These are phyloP conservation scores for Ormyrus nitidulus DNA, from an alignment of 2,888 invertebrate species.

Conservation along the genomic window DNA sequence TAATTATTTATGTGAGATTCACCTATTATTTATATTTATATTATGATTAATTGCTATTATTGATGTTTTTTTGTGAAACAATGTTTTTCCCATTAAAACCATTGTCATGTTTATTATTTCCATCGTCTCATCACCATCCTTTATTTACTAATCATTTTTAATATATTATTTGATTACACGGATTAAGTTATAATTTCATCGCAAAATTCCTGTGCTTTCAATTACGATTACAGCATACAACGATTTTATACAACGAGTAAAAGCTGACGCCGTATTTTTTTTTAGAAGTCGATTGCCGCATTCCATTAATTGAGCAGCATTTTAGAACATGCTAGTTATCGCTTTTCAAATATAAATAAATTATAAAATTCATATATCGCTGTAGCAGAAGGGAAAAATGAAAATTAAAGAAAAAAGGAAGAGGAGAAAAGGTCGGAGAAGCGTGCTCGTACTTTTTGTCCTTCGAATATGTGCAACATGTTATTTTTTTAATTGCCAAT, in stretches of 20 bases:
- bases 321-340: slow-evolving; percentile 19
- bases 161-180: slow-evolving; percentile 56
- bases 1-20: slow-evolving; percentile 33
- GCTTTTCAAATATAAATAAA: slow-evolving; percentile 22
- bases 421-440: slow-evolving; percentile 13
- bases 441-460: slow-evolving; percentile 38
- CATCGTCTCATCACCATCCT: slow-evolving; percentile 48
- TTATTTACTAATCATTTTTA: slow-evolving; percentile 46
- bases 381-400: background rate
- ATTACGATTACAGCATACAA: slow-evolving; percentile 65
- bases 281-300: slow-evolving; percentile 43
- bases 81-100: slow-evolving; percentile 54
- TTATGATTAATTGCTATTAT: slow-evolving; percentile 55
- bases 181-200: slow-evolving; percentile 23
- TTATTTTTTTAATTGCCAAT: slow-evolving; percentile 47
- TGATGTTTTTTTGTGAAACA: slow-evolving; percentile 49
- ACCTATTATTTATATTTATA: slow-evolving; percentile 57
- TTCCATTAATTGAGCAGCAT: slow-evolving; percentile 46
- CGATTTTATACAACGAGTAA: slow-evolving; percentile 70
- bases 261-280: slow-evolving; percentile 30
- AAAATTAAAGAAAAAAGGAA: slow-evolving; percentile 1
- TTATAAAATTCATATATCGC: slow-evolving; percentile 19
- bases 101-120: slow-evolving; percentile 53
- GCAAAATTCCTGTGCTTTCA: slow-evolving; percentile 25
- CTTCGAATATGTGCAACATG: slow-evolving; percentile 9